Evolutionary conservation across 2,888 invertebrate species (phyloP), one percentile per base, ranked within the genome.

Genomic region (Andrena bucephala): DNA sequence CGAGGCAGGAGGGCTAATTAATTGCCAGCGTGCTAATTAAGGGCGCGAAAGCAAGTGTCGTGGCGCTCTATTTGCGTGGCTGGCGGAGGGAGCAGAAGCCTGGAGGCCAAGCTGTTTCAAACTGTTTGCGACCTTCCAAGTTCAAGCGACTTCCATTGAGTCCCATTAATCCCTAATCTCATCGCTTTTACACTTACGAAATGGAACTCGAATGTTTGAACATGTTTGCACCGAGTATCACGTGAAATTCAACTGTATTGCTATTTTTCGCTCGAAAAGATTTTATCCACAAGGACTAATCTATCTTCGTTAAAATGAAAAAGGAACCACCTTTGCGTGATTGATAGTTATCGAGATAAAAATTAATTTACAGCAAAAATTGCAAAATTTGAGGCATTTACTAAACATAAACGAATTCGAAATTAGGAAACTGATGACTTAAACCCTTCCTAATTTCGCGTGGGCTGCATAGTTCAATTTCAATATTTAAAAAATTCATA

Each of bases 1-100:
- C 36, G 31, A 20, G 71, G 27, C 62, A 42, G 69, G 52, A 74
- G 68, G 80, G 42, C 75, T 86, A 87, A 87, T 87, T 87, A 87
- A 86, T 87, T 77, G 71, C 70, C 69, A 20, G 75, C 62, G 78
- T 52, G 71, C 63, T 83, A 81, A 87, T 81, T 86, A 87, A 85
- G 77, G 54, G 82, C 69, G 74, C 68, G 72, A 76, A 84, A 79
- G 81, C 50, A 52, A 77, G 84, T 82, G 81, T 81, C 85, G 63
- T 48, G 69, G 70, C 72, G 75, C 42, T 65, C 68, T 78, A 33
- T 83, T 71, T 75, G 74, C 68, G 8, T 29, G 20, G 8, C 24
- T n/a, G 24, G 27, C 4, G 16, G 10, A 48, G 20, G 16, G 33
- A 16, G 10, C 57, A 59, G 60, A 77, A 72, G 60, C 66, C 67